A percentile compares a stretch with the other conserved stretches of the same genome.
phyloP scores from a whole-genome alignment of 2,888 invertebrate species.

The Pyrgus malvae region DNA sequence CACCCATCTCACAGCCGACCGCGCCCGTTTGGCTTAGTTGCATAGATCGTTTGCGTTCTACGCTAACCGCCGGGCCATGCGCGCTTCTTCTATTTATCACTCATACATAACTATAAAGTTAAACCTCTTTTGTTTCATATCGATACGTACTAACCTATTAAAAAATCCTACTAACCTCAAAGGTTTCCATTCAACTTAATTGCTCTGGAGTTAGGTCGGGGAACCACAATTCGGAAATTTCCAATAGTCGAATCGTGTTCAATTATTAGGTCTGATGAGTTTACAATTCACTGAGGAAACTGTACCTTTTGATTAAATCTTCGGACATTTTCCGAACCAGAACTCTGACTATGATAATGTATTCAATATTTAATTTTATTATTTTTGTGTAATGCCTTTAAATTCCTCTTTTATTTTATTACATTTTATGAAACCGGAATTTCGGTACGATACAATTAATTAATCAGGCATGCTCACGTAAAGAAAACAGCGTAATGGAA shows the following conservation, averaged over 20 bases:
- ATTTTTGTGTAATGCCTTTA: too few species aligned
- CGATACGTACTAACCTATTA: not conserved
- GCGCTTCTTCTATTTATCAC: too few species aligned
- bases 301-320: not conserved
- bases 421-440: too few species aligned
- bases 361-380: not conserved
- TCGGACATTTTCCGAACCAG: not conserved
- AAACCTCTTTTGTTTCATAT: not conserved
- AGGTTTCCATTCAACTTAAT: conserved; percentile 2
- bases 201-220: not conserved
- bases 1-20: too few species aligned
- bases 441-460: too few species aligned
- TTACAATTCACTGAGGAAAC: not conserved
- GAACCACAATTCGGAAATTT: conserved; percentile 7
- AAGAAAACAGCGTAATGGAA: too few species aligned
- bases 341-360: not conserved
- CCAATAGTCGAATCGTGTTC: conserved; percentile 16
- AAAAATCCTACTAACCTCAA: not conserved
- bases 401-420: too few species aligned
- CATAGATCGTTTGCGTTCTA: too few species aligned
- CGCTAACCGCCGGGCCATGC: too few species aligned
- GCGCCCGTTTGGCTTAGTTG: too few species aligned
- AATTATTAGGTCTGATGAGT: conserved; percentile 17
- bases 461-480: too few species aligned
- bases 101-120: not conserved